These are phyloP conservation scores for Apodemia mormo DNA, from an alignment of 2,888 invertebrate species.

Conservation along the genomic window DNA sequence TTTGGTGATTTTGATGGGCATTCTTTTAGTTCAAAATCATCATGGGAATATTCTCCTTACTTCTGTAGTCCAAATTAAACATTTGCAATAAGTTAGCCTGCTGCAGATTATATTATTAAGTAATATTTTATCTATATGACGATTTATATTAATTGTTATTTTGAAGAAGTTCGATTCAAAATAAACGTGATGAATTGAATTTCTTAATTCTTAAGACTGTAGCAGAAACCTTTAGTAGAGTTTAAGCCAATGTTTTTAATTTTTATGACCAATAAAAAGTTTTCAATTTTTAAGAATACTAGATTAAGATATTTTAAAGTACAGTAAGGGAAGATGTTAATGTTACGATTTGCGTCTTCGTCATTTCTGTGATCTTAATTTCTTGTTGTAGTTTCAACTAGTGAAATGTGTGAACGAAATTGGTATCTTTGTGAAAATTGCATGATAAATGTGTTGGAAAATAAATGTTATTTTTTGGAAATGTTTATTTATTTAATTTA, in stretches of 20 bases:
- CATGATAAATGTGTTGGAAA: conserved; percentile 75
- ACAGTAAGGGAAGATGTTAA: conserved; percentile 69
- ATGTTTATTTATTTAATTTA: conserved; percentile 24
- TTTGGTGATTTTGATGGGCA: neutral
- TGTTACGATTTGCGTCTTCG: conserved; percentile 69
- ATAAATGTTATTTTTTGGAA: conserved; percentile 77
- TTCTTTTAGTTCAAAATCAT: neutral
- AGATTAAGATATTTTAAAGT: conserved; percentile 67
- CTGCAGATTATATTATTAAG: conserved; percentile 33
- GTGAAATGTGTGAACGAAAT: conserved; percentile 63
- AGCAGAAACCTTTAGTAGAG: conserved; percentile 63
- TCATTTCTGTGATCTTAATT: conserved; percentile 75
- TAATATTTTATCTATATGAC: conserved; percentile 37
- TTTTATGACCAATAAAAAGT: conserved; percentile 75
- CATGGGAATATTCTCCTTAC: neutral
- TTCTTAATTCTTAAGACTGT: conserved; percentile 67
- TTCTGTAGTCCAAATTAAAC: conserved; percentile 17
- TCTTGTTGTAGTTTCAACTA: conserved; percentile 70
- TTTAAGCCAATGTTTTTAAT: conserved; percentile 65
- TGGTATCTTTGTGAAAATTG: conserved; percentile 72
- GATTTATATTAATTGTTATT: conserved; percentile 31
- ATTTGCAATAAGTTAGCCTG: conserved; percentile 26
- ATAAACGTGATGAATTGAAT: conserved; percentile 43
- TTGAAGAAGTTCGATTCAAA: conserved; percentile 32
- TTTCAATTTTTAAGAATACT: conserved; percentile 64